Conservation (phyloP, 2,113 vertebrate genomes). For the Eira barbara region DNA sequence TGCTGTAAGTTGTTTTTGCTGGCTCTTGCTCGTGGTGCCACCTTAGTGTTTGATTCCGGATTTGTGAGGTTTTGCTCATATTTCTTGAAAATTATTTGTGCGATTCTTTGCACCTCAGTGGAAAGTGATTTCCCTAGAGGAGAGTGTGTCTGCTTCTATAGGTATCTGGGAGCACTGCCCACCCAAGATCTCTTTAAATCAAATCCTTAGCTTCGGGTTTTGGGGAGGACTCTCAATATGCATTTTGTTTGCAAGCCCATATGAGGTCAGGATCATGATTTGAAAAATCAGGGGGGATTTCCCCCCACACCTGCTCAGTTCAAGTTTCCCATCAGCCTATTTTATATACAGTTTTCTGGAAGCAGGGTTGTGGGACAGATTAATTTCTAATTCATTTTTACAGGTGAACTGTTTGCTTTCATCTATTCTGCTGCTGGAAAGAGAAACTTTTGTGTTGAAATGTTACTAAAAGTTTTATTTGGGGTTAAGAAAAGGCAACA, state of each 20-base stretch:
- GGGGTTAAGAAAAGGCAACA: neutral
- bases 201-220: neutral
- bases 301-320: neutral
- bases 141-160: neutral
- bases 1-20: neutral
- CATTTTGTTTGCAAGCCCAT: neutral
- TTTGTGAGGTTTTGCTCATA: neutral
- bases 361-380: neutral
- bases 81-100: neutral
- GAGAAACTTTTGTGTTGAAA: neutral
- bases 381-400: neutral
- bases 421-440: neutral
- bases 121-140: neutral
- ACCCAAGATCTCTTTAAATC: neutral
- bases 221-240: neutral
- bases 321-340: neutral
- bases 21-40: neutral
- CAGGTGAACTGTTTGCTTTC: neutral
- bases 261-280: neutral
- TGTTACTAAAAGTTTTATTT: neutral
- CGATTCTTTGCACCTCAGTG: neutral
- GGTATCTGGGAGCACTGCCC: neutral
- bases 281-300: neutral
- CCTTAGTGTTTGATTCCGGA: neutral
- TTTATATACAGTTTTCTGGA: neutral